These are phyloP conservation scores for Drosophila pegasa DNA, from an alignment of 2,888 invertebrate genomes.

Conservation along the genomic window DNA sequence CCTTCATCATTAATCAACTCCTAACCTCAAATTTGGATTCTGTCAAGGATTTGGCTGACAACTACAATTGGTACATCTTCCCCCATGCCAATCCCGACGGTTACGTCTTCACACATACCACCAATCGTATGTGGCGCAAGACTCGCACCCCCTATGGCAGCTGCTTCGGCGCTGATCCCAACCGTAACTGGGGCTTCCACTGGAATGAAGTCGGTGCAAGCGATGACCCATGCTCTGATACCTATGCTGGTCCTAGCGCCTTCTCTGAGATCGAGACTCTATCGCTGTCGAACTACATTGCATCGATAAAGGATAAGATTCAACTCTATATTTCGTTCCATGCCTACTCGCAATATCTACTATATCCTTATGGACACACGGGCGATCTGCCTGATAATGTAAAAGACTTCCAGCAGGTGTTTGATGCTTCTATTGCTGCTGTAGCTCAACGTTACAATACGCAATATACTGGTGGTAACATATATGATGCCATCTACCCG, in stretches of 20 bases:
- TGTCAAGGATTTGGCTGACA: conserved; percentile 85
- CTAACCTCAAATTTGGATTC: conserved; percentile 86
- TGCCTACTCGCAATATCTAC: conserved; percentile 90
- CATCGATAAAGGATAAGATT: conserved; percentile 85
- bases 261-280: conserved; percentile 88
- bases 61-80: conserved; percentile 90
- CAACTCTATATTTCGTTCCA: conserved; percentile 90
- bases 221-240: conserved; percentile 87
- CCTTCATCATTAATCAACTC: conserved; percentile 88
- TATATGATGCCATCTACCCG: conserved; percentile 86
- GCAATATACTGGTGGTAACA: conserved; percentile 87
- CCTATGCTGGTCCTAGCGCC: conserved; percentile 88
- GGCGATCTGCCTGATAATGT: conserved; percentile 86
- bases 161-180: conserved; percentile 90
- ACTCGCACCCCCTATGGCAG: conserved; percentile 86
- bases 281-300: conserved; percentile 86
- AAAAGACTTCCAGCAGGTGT: conserved; percentile 85
- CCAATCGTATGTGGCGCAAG: conserved; percentile 88
- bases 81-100: conserved; percentile 93
- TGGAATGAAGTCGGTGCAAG: conserved; percentile 88
- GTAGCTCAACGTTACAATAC: conserved; percentile 87
- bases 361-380: conserved; percentile 90
- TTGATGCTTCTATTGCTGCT: conserved; percentile 75
- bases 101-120: conserved; percentile 87
- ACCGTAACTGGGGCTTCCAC: conserved; percentile 91